Percentiles rank a stretch among this genome's conserved stretches.
Evolutionary conservation across 2,888 invertebrate genomes (phyloP).

Genomic region (Ormyrus thymus): DNA sequence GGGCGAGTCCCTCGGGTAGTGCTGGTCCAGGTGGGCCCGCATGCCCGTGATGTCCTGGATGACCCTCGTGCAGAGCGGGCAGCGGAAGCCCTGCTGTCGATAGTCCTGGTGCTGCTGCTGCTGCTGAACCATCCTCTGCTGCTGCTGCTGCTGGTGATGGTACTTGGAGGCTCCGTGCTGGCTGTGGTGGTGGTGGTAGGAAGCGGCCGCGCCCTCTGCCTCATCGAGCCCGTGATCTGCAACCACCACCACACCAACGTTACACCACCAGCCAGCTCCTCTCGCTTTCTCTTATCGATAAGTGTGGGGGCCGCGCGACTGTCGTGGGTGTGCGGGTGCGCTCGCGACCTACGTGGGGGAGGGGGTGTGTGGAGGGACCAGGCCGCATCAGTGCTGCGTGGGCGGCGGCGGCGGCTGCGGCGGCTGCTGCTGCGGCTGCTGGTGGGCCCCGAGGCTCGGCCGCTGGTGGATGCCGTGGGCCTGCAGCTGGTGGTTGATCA

Average conservation of each 20-base stretch:
- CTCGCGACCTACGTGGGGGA: neutral
- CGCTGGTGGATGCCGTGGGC: slow-evolving; percentile 85
- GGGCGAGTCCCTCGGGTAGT: slow-evolving; percentile 90
- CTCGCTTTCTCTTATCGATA: slow-evolving; percentile 12
- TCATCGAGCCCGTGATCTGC: slow-evolving; percentile 74
- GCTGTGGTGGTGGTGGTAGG: slow-evolving; percentile 73
- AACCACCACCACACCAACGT: slow-evolving; percentile 75
- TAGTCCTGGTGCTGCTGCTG: slow-evolving; percentile 58
- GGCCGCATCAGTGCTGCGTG: slow-evolving; percentile 1
- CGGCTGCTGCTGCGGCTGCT: slow-evolving; percentile 21
- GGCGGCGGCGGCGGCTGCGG: slow-evolving; percentile 27
- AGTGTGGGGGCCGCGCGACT: slow-evolving; percentile 1
- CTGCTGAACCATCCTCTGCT: slow-evolving; percentile 58
- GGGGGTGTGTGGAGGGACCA: neutral
- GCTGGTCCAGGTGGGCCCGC: slow-evolving; percentile 86
- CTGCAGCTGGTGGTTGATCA: slow-evolving; percentile 86
- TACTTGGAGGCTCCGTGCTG: slow-evolving; percentile 68
- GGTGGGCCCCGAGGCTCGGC: slow-evolving; percentile 74
- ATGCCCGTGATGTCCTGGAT: slow-evolving; percentile 82
- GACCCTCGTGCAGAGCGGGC: slow-evolving; percentile 84
- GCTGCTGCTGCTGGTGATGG: slow-evolving; percentile 53
- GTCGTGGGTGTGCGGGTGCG: neutral
- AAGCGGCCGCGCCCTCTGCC: slow-evolving; percentile 66
- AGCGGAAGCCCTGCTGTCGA: slow-evolving; percentile 77
- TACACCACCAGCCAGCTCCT: slow-evolving; percentile 70